Percentiles rank a stretch among this genome's conserved stretches.
phyloP scores from a whole-genome alignment of 2,113 vertebrate species.

The Bettongia penicillata region DNA sequence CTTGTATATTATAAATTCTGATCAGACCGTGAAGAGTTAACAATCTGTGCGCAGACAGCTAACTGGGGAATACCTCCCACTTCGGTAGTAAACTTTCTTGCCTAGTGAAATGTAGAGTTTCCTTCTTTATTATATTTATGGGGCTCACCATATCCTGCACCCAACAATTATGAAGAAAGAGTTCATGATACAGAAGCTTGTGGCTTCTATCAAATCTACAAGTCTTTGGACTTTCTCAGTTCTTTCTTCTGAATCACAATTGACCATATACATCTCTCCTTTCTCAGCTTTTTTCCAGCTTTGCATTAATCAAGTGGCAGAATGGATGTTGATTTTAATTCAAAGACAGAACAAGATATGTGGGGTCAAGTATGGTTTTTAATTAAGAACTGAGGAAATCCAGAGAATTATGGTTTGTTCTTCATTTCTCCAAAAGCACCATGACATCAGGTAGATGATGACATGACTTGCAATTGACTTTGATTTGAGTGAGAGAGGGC shows the following conservation, averaged over 20 bases:
- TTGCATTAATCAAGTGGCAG: background rate
- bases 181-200: too few relatives aligned
- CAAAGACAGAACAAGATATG: background rate
- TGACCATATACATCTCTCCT: too few relatives aligned
- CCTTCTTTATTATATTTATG: background rate
- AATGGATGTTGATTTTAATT: background rate
- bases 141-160: background rate
- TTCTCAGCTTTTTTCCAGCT: too few relatives aligned
- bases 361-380: background rate
- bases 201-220: too few relatives aligned
- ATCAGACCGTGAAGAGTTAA: background rate
- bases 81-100: background rate
- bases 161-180: background rate
- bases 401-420: background rate
- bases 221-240: too few relatives aligned
- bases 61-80: background rate
- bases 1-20: background rate
- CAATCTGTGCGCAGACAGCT: too few relatives aligned
- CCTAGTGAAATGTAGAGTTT: background rate
- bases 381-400: background rate
- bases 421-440: too few relatives aligned
- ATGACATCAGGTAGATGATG: too few relatives aligned
- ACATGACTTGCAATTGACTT: too few relatives aligned
- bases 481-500: too few relatives aligned
- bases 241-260: too few relatives aligned